phyloP scores from a whole-genome alignment of 2,113 vertebrate genomes.

The Sinosuthora webbiana region DNA sequence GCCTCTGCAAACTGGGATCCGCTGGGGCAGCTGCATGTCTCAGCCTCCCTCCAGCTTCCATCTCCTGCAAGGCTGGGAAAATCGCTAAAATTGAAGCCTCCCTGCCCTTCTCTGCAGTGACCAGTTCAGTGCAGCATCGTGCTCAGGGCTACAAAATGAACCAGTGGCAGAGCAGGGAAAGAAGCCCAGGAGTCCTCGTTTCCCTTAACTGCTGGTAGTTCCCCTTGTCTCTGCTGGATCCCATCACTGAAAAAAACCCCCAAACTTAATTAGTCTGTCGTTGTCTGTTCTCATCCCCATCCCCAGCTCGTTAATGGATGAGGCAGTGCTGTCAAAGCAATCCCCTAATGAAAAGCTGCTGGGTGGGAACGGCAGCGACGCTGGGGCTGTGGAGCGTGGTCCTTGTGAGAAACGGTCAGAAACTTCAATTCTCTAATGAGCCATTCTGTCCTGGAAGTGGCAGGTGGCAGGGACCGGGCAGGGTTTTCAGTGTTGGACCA shows the following conservation, averaged over 20 bases:
- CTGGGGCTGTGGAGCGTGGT: not conserved
- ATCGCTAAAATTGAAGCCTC: not conserved
- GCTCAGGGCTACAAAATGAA: not conserved
- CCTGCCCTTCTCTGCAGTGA: not conserved
- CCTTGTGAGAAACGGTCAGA: not conserved
- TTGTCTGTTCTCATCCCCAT: slow-evolving; percentile 7
- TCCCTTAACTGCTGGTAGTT: not conserved
- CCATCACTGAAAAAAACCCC: not conserved
- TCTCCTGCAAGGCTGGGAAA: not conserved
- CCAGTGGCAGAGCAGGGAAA: not conserved
- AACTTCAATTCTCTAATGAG: not conserved
- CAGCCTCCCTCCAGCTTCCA: not conserved
- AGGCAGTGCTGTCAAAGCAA: not conserved
- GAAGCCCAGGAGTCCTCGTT: not conserved
- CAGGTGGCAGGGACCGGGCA: not conserved
- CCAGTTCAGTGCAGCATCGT: not conserved
- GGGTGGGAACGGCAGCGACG: not conserved
- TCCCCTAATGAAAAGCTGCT: not conserved
- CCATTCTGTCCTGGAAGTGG: not conserved
- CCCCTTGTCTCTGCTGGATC: not conserved
- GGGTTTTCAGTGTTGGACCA: not conserved
- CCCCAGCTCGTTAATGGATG: not conserved
- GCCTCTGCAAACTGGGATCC: not conserved
- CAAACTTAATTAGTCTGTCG: not conserved
- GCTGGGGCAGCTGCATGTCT: not conserved